These are phyloP conservation scores for Cantharis nigra DNA, from an alignment of 2,888 invertebrate species.

Conservation along the genomic window DNA sequence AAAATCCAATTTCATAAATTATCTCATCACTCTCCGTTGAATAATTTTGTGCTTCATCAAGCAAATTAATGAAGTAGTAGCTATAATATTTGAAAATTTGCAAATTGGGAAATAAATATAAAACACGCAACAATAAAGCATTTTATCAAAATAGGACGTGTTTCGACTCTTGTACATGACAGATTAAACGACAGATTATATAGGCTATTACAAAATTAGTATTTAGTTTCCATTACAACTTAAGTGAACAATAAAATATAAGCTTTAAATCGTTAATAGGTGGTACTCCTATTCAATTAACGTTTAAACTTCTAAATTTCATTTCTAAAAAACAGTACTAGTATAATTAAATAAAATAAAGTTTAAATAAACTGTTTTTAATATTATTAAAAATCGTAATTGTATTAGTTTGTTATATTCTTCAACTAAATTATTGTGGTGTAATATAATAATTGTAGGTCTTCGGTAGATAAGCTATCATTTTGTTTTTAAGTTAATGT, in stretches of 20 bases:
- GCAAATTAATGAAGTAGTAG: constrained; percentile 5
- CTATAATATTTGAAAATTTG: constrained; percentile 8
- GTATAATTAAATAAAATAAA: too few relatives aligned
- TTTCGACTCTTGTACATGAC: neutral
- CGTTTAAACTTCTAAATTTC: neutral
- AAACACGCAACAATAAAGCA: constrained; percentile 3
- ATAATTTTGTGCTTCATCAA: constrained; percentile 8
- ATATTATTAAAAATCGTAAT: neutral
- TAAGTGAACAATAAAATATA: neutral
- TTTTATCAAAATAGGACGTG: constrained; percentile 5
- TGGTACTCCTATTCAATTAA: neutral
- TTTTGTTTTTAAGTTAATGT: neutral
- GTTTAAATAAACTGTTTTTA: neutral
- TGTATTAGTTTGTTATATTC: neutral
- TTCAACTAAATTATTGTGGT: neutral
- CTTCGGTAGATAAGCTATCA: neutral
- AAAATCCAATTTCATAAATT: constrained; percentile 1
- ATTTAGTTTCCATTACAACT: neutral
- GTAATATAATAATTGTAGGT: neutral
- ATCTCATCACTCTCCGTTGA: constrained; percentile 2
- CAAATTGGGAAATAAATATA: neutral
- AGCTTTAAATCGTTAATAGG: neutral
- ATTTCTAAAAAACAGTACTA: too few relatives aligned
- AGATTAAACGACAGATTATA: constrained; percentile 2
- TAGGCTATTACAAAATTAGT: neutral